Base-by-base conservation (phyloP, 1,140 invertebrate genomes). In the Telenomus remus region DNA sequence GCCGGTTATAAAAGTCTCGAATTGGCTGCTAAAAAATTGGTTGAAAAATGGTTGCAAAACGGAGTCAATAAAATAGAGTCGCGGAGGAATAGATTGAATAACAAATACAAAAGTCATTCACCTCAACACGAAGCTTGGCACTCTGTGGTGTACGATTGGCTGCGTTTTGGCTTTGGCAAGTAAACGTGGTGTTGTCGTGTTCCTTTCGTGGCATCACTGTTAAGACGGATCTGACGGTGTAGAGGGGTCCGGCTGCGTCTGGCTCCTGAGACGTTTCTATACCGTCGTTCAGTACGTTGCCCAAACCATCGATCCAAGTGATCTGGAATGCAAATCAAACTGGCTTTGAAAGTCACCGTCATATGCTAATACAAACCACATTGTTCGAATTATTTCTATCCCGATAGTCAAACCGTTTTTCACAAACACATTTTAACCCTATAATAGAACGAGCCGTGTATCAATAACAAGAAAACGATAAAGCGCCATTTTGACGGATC, bases 101-200 rank as follows among this genome's bases (percentile, higher is more conserved):
- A 27, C 19, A 72, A 72, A 71, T 70, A 48, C 37, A 77, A 68
- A 77, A 69, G 61, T 61, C 59, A 85, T 84, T 87, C 80, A 95
- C 94, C 90, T 95, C 93, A 37, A 96, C 90, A 61, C 92, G 90
- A 19, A 96, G 90, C 82, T 93, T 93, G 5, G 94, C 93, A 77
- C 92, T 93, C 80, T 93, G 91, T 80, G 94, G 94, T 8, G 92
- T 94, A 66, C 94, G 89, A 85, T 95, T 94, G 6, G 94, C 94
- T 0, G 93, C 93, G 81, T 96, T 96, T 85, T 96, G 94, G 49
- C 95, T 95, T 87, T 96, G 95, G 86, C 97, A 98, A 13, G 95
- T 96, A 79, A 97, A 94, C 12, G 93, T 95, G 71, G 94, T 95
- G 79, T 96, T 97, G 87, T 97, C 94, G 86, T 97, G 94, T 16